A percentile compares a stretch with the other conserved stretches of the same genome.
Evolutionary conservation across 1,140 invertebrate species (phyloP).

Genomic region (Eueides isabella): DNA sequence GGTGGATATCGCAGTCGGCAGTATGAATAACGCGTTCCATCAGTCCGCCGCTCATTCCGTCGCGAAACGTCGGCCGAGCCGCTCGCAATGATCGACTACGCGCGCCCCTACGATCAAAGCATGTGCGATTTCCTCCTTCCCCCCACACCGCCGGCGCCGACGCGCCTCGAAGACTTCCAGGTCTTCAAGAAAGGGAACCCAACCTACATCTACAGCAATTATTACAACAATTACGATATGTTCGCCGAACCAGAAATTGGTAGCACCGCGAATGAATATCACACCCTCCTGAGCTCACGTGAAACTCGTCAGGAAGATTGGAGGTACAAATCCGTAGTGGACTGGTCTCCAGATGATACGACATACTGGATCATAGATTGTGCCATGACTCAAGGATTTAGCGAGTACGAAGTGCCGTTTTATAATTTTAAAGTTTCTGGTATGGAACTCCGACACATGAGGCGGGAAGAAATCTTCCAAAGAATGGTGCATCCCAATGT

Average conservation of each 20-base stretch:
- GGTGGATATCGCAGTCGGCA: conserved; percentile 47
- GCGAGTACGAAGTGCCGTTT: conserved; percentile 71
- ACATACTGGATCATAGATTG: conserved; percentile 82
- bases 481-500: conserved; percentile 68
- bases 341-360: conserved; percentile 83
- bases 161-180: conserved; percentile 71
- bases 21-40: conserved; percentile 53
- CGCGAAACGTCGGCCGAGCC: conserved; percentile 58
- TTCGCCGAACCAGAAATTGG: conserved; percentile 63
- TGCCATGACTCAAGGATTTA: conserved; percentile 68
- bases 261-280: conserved; percentile 60
- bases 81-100: conserved; percentile 73
- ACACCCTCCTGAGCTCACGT: conserved; percentile 58
- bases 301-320: conserved; percentile 76
- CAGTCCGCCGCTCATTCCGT: conserved; percentile 60
- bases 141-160: conserved; percentile 59
- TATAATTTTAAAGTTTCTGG: conserved; percentile 80
- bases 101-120: conserved; percentile 69
- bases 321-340: conserved; percentile 78
- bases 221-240: conserved; percentile 66
- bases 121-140: conserved; percentile 66
- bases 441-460: conserved; percentile 73
- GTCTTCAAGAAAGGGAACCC: conserved; percentile 68
- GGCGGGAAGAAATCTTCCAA: conserved; percentile 76
- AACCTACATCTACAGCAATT: conserved; percentile 68